phyloP scores from a whole-genome alignment of 2,113 vertebrate species.

The Micronisus gabar region DNA sequence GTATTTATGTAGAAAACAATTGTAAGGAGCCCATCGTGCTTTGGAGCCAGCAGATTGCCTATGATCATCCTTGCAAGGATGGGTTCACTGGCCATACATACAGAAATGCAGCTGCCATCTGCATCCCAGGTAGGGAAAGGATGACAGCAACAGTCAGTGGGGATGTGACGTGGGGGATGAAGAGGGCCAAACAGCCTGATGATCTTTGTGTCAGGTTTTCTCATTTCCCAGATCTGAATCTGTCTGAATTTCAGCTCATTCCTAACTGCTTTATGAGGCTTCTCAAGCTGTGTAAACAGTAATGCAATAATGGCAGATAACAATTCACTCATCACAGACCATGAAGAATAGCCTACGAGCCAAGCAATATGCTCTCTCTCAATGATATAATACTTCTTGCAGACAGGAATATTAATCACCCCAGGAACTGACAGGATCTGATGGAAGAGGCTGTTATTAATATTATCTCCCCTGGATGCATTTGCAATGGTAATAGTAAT shows the following conservation, averaged over 20 bases:
- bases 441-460: conserved; percentile 47
- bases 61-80: background rate
- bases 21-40: background rate
- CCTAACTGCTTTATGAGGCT: conserved; percentile 34
- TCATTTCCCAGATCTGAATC: conserved; percentile 42
- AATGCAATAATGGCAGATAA: conserved; percentile 47
- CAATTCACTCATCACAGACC: conserved; percentile 12
- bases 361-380: conserved; percentile 38
- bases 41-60: background rate
- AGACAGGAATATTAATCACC: conserved; percentile 58
- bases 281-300: conserved; percentile 52
- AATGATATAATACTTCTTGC: conserved; percentile 42
- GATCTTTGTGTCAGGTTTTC: background rate
- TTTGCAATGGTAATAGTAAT: conserved; percentile 64
- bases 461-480: conserved; percentile 44
- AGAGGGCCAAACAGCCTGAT: background rate
- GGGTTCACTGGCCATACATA: background rate
- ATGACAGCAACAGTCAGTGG: background rate
- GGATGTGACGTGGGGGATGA: background rate
- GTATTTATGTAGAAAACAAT: background rate
- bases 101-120: background rate
- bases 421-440: conserved; percentile 34
- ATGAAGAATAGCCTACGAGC: conserved; percentile 31
- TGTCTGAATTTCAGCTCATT: background rate
- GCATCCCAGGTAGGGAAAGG: background rate